Evolutionary conservation across 2,888 invertebrate genomes (phyloP).

Genomic region (Uloborus plumipes): DNA sequence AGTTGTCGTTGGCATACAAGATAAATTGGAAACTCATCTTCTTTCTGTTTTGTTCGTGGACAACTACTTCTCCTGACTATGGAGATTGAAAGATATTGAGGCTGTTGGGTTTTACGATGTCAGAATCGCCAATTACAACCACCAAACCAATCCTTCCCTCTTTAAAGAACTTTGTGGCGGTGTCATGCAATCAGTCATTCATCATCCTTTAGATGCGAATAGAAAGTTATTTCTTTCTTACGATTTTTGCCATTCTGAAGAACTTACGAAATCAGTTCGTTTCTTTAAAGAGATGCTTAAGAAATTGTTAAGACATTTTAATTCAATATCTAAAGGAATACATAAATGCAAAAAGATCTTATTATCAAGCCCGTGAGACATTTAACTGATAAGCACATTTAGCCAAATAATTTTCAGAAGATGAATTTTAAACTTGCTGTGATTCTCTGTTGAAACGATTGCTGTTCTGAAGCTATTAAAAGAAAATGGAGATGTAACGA

Average conservation of each 20-base stretch:
- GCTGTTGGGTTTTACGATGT: neutral
- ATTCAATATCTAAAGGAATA: neutral
- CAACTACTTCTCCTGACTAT: neutral
- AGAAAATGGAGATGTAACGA: neutral
- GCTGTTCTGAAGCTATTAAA: conserved; percentile 5
- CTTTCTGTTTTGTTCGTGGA: neutral
- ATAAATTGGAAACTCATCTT: neutral
- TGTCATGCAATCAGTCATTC: neutral
- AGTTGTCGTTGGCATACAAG: neutral
- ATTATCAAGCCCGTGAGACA: neutral
- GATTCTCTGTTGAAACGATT: neutral
- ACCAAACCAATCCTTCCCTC: neutral
- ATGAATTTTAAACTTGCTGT: neutral
- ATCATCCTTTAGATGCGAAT: neutral
- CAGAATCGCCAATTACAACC: neutral
- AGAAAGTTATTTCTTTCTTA: neutral
- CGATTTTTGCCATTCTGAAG: neutral
- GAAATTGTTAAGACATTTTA: neutral
- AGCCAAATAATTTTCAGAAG: neutral
- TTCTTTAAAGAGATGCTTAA: neutral
- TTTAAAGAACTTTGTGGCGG: neutral
- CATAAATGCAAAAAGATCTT: neutral
- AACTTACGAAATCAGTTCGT: neutral
- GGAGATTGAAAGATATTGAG: neutral
- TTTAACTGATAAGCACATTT: neutral